A percentile compares a stretch with the other conserved stretches of the same genome.
These are phyloP conservation scores for Zalophus californianus DNA, from an alignment of 2,797 vertebrate genomes.

Conservation along the genomic window DNA sequence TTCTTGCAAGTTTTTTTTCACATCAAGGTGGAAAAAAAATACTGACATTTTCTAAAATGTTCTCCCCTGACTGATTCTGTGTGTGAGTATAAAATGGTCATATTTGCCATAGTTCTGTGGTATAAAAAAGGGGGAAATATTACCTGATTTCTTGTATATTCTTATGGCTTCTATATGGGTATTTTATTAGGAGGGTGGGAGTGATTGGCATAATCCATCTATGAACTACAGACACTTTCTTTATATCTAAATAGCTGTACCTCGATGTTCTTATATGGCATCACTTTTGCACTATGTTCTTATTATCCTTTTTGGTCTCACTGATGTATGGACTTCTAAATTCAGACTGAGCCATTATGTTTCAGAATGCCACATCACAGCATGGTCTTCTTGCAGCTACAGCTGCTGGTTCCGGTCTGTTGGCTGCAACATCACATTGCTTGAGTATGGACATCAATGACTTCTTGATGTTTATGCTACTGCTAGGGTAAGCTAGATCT, in stretches of 20 bases:
- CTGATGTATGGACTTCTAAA: constrained; percentile 25
- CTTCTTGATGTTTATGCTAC: not conserved
- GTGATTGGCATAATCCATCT: not conserved
- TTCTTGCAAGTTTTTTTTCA: constrained; percentile 48
- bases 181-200: not conserved
- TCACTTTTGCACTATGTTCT: not conserved
- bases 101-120: not conserved
- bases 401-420: not conserved
- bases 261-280: not conserved
- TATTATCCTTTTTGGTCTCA: constrained; percentile 27
- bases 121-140: not conserved
- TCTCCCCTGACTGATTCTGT: not conserved
- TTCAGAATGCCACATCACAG: not conserved
- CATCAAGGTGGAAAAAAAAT: constrained; percentile 28
- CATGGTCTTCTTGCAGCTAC: not conserved
- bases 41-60: constrained; percentile 34
- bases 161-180: not conserved
- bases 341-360: not conserved
- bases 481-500: not conserved
- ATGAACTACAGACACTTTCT: not conserved
- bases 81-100: not conserved
- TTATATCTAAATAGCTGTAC: not conserved
- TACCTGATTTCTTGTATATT: not conserved
- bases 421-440: not conserved
- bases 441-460: not conserved